A percentile compares a stretch with the other conserved stretches of the same genome.
Evolutionary conservation across 2,113 vertebrate species (phyloP).

Genomic region (Galbula dea): DNA sequence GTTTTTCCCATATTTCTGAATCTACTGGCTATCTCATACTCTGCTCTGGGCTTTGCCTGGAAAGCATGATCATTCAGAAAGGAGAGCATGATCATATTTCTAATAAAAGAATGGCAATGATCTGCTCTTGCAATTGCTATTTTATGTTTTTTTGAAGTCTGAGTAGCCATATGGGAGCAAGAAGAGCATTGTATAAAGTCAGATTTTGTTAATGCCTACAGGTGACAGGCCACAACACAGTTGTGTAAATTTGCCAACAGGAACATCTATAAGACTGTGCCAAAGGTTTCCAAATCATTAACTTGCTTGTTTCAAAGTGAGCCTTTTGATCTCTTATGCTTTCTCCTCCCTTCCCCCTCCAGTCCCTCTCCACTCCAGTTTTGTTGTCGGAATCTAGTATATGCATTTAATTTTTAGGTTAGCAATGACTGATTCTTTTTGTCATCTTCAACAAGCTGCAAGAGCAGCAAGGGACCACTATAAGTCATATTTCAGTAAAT

Average conservation of each 20-base stretch:
- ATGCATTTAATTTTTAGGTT: background rate
- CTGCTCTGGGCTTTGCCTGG: background rate
- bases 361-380: rapidly evolving
- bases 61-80: background rate
- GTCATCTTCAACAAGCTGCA: background rate
- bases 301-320: background rate
- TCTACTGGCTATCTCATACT: background rate
- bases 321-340: background rate
- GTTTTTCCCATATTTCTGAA: background rate
- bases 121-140: background rate
- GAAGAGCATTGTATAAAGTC: background rate
- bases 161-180: background rate
- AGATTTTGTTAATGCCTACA: background rate
- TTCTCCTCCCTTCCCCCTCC: background rate
- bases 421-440: background rate
- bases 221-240: no score
- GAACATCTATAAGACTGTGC: background rate
- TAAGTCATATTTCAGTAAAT: background rate
- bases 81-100: background rate
- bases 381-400: background rate
- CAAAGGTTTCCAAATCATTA: background rate
- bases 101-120: background rate
- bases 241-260: background rate
- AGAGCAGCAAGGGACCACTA: background rate
- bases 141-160: background rate